These are phyloP conservation scores for Zaprionus tsacasi DNA, from an alignment of 1,140 invertebrate species.

Conservation along the genomic window DNA sequence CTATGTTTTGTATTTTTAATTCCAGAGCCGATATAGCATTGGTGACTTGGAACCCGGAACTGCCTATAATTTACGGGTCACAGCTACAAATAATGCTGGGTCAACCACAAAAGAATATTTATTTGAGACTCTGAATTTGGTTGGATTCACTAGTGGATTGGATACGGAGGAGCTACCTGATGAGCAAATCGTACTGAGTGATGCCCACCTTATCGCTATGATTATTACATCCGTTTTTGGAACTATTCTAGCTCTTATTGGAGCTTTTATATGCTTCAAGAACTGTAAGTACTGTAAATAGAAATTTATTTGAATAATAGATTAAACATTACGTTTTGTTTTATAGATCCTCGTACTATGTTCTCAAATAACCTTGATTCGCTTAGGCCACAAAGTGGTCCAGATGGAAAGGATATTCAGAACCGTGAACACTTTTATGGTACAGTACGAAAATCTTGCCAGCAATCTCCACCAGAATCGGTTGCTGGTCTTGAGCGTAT, in stretches of 20 bases:
- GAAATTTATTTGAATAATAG: background rate
- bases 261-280: slow-evolving; percentile 85
- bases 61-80: slow-evolving; percentile 88
- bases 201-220: slow-evolving; percentile 85
- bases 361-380: slow-evolving; percentile 57
- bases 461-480: slow-evolving; percentile 85
- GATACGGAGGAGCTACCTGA: slow-evolving; percentile 80
- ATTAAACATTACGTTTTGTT: background rate
- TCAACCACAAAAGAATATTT: slow-evolving; percentile 88
- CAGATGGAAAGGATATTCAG: slow-evolving; percentile 71
- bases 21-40: slow-evolving; percentile 85
- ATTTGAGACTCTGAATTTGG: slow-evolving; percentile 87
- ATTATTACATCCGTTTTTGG: slow-evolving; percentile 85
- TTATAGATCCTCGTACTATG: slow-evolving; percentile 57
- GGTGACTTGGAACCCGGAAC: slow-evolving; percentile 88
- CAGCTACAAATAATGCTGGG: slow-evolving; percentile 89
- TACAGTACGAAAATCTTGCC: slow-evolving; percentile 85
- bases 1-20: slow-evolving; percentile 2
- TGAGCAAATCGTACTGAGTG: slow-evolving; percentile 84
- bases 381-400: slow-evolving; percentile 39
- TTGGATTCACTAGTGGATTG: slow-evolving; percentile 84
- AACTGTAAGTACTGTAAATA: slow-evolving; percentile 84
- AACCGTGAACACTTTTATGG: slow-evolving; percentile 86
- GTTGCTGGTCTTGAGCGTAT: slow-evolving; percentile 85
- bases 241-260: slow-evolving; percentile 84